Evolutionary conservation across 30 jellyfish, hydroid and myxozoan genomes (phyloP).

Genomic region (Euphysa ruthae): DNA sequence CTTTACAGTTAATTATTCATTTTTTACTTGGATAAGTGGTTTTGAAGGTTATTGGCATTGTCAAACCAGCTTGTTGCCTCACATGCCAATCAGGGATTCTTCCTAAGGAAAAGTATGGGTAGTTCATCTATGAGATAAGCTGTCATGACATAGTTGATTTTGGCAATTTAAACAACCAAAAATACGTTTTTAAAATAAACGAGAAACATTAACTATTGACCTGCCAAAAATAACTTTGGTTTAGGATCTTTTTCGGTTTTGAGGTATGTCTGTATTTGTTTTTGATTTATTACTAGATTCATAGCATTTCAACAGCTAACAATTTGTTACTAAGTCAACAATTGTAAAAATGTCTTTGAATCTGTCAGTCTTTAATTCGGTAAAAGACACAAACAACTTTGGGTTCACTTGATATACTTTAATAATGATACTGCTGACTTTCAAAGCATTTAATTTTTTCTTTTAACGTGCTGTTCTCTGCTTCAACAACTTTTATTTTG

Average conservation of each 20-base stretch:
- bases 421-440: not conserved
- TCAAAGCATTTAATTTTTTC: too few relatives aligned
- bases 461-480: too few relatives aligned
- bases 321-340: slow-evolving; percentile 30
- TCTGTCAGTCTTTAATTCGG: slow-evolving; percentile 24
- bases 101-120: slow-evolving; percentile 35
- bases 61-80: slow-evolving; percentile 1
- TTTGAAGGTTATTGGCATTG: slow-evolving; percentile 41
- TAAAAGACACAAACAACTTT: slow-evolving; percentile 15
- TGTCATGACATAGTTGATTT: slow-evolving; percentile 43
- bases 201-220: slow-evolving; percentile 31
- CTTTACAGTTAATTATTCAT: slow-evolving; percentile 52
- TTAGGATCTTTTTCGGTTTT: slow-evolving; percentile 24
- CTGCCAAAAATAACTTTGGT: slow-evolving; percentile 18
- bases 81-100: slow-evolving; percentile 54
- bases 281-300: not conserved
- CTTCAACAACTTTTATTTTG: too few relatives aligned
- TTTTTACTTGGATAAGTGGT: slow-evolving; percentile 35
- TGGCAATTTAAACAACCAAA: slow-evolving; percentile 36
- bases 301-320: slow-evolving; percentile 10
- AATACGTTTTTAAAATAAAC: slow-evolving; percentile 33
- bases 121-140: slow-evolving; percentile 32
- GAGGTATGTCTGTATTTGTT: not conserved
- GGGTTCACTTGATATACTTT: slow-evolving; percentile 7
- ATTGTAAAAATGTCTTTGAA: slow-evolving; percentile 17